These are phyloP conservation scores for Meloe dianella DNA, from an alignment of 2,888 invertebrate genomes.

Conservation along the genomic window DNA sequence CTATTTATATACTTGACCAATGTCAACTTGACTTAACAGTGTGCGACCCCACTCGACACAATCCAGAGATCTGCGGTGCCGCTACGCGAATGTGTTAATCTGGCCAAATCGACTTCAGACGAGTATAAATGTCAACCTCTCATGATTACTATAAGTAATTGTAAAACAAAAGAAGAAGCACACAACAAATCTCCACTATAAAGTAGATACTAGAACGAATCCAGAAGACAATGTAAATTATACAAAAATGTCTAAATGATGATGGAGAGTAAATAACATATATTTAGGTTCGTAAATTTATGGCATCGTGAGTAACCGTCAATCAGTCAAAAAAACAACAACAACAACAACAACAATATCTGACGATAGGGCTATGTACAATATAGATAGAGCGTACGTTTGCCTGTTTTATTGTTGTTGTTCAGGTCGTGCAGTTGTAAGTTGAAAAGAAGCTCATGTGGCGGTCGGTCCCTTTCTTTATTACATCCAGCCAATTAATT, in stretches of 20 bases:
- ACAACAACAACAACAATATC: background rate
- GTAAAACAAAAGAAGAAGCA: too few species aligned
- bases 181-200: too few species aligned
- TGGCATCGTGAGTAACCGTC: background rate
- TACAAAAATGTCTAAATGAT: background rate
- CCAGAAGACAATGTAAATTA: background rate
- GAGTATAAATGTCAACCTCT: too few species aligned
- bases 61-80: too few species aligned
- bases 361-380: too few species aligned
- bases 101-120: too few species aligned
- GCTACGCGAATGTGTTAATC: too few species aligned
- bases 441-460: background rate
- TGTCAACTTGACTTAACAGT: too few species aligned
- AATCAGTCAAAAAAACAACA: background rate
- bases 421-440: background rate
- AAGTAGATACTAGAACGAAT: background rate
- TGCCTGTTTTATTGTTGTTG: background rate
- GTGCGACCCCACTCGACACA: too few species aligned
- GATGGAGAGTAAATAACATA: background rate
- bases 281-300: background rate
- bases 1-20: too few species aligned
- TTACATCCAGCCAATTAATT: constrained; percentile 41
- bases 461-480: constrained; percentile 31
- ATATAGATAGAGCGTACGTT: background rate
- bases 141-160: too few species aligned